Conservation (phyloP, 2,797 vertebrate genomes). For the Phrynocephalus forsythii region DNA sequence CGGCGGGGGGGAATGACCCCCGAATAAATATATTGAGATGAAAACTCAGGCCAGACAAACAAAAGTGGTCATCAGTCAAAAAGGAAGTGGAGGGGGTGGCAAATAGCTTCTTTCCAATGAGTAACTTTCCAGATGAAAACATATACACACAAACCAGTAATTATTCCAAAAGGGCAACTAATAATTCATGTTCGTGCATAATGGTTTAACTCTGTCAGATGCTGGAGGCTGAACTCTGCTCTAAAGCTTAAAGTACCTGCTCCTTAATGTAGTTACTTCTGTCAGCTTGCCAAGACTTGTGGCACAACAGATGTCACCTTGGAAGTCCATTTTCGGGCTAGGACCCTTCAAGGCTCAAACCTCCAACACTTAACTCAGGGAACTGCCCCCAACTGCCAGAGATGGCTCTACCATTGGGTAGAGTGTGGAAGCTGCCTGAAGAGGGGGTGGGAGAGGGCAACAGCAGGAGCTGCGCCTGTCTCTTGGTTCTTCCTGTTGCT, state of each 20-base stretch:
- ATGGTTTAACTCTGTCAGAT: not conserved
- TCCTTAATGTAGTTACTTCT: constrained; percentile 31
- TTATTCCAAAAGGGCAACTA: constrained; percentile 62
- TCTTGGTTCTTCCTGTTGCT: not conserved
- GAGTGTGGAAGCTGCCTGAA: not conserved
- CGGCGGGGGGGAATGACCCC: not conserved
- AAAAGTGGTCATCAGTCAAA: constrained; percentile 51
- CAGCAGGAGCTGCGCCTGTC: not conserved
- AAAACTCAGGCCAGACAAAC: constrained; percentile 19
- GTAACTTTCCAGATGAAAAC: constrained; percentile 56
- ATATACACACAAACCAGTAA: constrained; percentile 30
- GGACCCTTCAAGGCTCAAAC: not conserved
- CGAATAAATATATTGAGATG: not conserved
- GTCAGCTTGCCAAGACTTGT: not conserved
- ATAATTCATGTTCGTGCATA: constrained; percentile 44
- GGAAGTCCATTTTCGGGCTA: not conserved
- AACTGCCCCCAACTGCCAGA: not conserved
- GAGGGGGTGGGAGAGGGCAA: not conserved
- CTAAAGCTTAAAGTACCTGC: not conserved
- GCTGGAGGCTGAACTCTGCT: not conserved
- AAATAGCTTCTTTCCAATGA: constrained; percentile 41
- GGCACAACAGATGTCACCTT: not conserved
- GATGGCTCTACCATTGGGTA: not conserved
- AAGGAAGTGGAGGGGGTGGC: not conserved
- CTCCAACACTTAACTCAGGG: too few species aligned